A percentile compares a stretch with the other conserved stretches of the same genome.
Evolutionary conservation across 2,888 invertebrate species (phyloP).

Genomic region (Onthophagus sagittarius): DNA sequence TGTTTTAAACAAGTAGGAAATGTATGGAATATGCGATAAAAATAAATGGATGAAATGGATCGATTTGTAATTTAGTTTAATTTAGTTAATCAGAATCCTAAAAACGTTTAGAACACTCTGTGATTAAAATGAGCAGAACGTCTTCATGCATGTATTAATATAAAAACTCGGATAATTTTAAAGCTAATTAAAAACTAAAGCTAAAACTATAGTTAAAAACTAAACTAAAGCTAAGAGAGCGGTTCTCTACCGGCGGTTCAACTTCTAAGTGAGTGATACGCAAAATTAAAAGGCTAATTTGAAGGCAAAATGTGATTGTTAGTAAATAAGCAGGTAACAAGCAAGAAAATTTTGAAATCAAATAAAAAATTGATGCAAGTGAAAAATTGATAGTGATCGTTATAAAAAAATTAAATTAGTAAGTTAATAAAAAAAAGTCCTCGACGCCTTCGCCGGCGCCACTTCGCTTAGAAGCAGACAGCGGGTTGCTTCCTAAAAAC

Average conservation of each 20-base stretch:
- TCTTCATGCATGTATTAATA: slow-evolving; percentile 11
- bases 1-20: too few species aligned
- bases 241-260: neutral
- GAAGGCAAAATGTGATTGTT: neutral
- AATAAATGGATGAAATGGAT: too few species aligned
- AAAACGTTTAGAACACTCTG: neutral
- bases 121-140: neutral
- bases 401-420: neutral
- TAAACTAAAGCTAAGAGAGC: slow-evolving; percentile 8
- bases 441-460: neutral
- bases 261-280: slow-evolving; percentile 4
- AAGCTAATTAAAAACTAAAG: neutral
- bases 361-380: neutral
- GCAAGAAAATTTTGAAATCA: too few species aligned
- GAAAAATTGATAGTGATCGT: neutral
- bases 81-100: neutral
- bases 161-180: neutral
- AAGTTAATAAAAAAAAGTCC: neutral
- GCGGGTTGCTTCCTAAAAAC: slow-evolving; percentile 27
- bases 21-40: too few species aligned
- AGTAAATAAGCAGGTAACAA: neutral
- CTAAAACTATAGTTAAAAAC: slow-evolving; percentile 2
- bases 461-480: slow-evolving; percentile 13
- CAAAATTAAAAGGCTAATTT: neutral
- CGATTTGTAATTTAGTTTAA: slow-evolving; percentile 18